Evolutionary conservation across 1,140 invertebrate genomes (phyloP), one percentile per base, ranked within the genome.

Genomic region (Danaus melanippus): DNA sequence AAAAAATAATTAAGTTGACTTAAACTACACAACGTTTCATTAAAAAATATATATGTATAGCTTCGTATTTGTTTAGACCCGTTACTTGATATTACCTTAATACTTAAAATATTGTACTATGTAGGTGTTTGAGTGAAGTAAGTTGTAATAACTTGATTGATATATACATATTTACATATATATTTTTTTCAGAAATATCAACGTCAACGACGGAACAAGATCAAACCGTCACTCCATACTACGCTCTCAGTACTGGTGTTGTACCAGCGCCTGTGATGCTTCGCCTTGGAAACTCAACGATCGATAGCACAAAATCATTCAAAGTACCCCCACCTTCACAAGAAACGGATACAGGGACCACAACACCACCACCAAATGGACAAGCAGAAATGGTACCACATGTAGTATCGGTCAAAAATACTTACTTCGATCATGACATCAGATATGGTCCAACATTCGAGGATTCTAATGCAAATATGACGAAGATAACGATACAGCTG

Each of bases 401-500:
- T 53, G 79, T 85, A 11, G 69, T 84, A 12, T 67, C 71, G 49
- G 67, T 79, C 6, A 81, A 85, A 69, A 75, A 86, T 50, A 77
- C 77, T 45, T 89, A 90, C 65, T 89, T 91, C 54, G 89, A 91
- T 64, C 89, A 91, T 61, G 84, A 87, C 52, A 74, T 84, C 21
- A 89, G 90, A 69, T 92, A 91, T 86, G 92, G 92, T 46, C 92
- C 92, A 40, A 91, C 91, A 64, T 93, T 93, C 66, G 92, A 93
- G 70, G 89, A 90, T 60, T 79, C 83, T 12, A 80, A 86, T 55
- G 90, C 89, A 32, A 90, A 93, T 67, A 79, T 90, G 9, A 91
- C 90, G 47, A 94, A 93, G 73, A 90, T 95, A 53, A 95, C 93
- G 1, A 92, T 93, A n/a, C 92, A 94, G 62, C 90, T 93, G 47